Conservation (phyloP, 2,113 vertebrate genomes). For the Menura novaehollandiae region DNA sequence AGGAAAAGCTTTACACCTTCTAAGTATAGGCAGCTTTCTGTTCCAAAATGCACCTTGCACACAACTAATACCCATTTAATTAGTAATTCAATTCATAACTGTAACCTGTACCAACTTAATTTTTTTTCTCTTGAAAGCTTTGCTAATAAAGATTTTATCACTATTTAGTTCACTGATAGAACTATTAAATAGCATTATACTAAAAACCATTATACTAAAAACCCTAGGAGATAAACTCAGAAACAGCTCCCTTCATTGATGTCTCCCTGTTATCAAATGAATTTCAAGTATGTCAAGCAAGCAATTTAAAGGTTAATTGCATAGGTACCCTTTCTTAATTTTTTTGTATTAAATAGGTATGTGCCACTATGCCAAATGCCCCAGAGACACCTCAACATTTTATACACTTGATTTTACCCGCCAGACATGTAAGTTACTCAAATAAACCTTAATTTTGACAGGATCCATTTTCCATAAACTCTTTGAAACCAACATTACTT, state of each 20-base stretch:
- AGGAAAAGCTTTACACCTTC: neutral
- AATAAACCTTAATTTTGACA: neutral
- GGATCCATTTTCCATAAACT: neutral
- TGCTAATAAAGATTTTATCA: neutral
- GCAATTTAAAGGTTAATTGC: neutral
- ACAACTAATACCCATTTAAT: neutral
- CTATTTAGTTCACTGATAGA: neutral
- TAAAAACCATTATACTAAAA: neutral
- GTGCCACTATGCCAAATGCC: neutral
- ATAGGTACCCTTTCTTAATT: neutral
- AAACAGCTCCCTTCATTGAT: neutral
- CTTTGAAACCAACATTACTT: neutral
- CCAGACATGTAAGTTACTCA: neutral
- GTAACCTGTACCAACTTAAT: neutral
- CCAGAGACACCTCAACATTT: neutral
- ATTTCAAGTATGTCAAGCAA: neutral
- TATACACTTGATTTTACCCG: neutral
- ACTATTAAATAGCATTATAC: neutral
- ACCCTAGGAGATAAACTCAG: neutral
- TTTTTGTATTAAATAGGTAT: neutral
- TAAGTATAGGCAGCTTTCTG: neutral
- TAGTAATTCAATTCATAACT: neutral
- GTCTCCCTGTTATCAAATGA: neutral
- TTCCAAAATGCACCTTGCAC: neutral
- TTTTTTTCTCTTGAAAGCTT: neutral